Evolutionary conservation across 2,113 vertebrate species (phyloP).

Genomic region (Anolis carolinensis): DNA sequence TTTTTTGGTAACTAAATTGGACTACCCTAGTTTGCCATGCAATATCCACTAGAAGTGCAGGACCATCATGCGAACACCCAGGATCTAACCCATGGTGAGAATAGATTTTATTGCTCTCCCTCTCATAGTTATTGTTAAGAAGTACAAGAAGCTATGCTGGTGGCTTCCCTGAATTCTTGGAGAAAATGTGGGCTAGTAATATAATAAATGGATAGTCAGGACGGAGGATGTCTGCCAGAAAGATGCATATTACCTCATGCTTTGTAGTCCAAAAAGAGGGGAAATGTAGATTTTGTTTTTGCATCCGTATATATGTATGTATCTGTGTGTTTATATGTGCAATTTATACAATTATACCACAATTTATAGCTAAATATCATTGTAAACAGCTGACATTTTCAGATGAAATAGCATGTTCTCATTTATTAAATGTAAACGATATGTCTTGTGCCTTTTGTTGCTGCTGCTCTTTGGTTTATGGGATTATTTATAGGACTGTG

Average conservation of each 20-base stretch:
- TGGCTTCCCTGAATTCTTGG: not conserved
- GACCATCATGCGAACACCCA: too few species aligned
- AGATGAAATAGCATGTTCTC: not conserved
- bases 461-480: conserved; percentile 19
- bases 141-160: not conserved
- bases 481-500: conserved; percentile 41
- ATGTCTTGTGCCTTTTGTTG: not conserved
- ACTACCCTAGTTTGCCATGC: too few species aligned
- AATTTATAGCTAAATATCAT: not conserved
- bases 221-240: not conserved
- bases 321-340: conserved; percentile 25
- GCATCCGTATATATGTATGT: not conserved
- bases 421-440: conserved; percentile 7
- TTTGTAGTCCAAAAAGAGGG: not conserved
- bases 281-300: conserved; percentile 8
- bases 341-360: conserved; percentile 6
- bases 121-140: too few species aligned
- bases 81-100: too few species aligned
- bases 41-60: too few species aligned
- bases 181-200: not conserved
- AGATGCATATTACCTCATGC: not conserved
- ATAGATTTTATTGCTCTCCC: too few species aligned
- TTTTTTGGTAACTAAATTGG: too few species aligned
- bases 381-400: conserved; percentile 7
- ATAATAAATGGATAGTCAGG: not conserved